Base-by-base conservation (phyloP, 2,888 invertebrate species). In the Campaea margaritaria region DNA sequence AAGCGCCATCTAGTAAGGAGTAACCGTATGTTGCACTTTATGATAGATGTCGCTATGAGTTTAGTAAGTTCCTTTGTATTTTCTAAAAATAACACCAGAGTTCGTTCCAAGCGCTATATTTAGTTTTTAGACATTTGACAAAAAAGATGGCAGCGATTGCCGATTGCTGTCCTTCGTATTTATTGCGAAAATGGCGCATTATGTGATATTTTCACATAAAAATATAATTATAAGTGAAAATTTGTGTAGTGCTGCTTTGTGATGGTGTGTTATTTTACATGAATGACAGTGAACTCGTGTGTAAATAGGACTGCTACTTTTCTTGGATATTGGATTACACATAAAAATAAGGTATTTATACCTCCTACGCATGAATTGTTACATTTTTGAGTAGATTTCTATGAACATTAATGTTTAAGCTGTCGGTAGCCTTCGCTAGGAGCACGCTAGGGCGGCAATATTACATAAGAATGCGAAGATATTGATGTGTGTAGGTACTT, bases 1-100 rank as follows among this genome's bases (percentile, higher is more conserved):
- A 28, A 55, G 49, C 75, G 82, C 74, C 85, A 80, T 79, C 86
- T 85, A 65, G 50, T 45, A 58, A 12, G 2, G 0, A 34, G 36
- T 50, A 21, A 27, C 2, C 15, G 13, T 21, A 4, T 34, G 9
- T n/a, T n/a, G 27, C 0, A n/a, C 0, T 11, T 57, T 53, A 0
- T 0, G 21, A 44, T 45, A 86, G 91, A 88, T 89, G 89, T 75
- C 89, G 76, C 70, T 76, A 77, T 43, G 36, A 65, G 74, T 61
- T 56, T 64, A 59, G 49, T 38, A 64, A 65, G 70, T 78, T 79
- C 78, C 72, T 66, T 73, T 73, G 76, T 86, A 87, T 82, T 91
- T 83, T 87, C 91, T 92, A 92, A 91, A 91, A 91, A 92, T 92
- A 92, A 89, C 91, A 85, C 91, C 86, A 92, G 92, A 92, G 92